These are phyloP conservation scores for Ornithoptera alexandrae DNA, from an alignment of 2,888 invertebrate species.

Conservation along the genomic window DNA sequence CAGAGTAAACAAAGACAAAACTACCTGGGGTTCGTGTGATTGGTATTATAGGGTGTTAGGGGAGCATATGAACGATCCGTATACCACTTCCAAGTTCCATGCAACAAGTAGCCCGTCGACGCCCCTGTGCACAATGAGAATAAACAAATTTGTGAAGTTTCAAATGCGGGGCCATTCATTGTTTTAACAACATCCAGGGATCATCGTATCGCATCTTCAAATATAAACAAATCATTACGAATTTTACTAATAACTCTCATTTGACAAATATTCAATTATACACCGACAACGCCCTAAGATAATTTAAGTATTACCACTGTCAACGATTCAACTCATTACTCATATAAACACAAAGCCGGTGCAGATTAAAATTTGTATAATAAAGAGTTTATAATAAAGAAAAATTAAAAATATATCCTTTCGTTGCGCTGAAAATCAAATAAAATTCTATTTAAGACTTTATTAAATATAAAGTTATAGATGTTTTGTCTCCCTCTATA, in stretches of 20 bases:
- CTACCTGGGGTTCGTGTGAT: constrained; percentile 22
- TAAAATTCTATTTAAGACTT: background rate
- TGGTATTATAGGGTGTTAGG: constrained; percentile 6
- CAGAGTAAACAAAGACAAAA: constrained; percentile 22
- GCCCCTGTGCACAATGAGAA: background rate
- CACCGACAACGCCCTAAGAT: background rate
- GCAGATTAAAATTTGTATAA: background rate
- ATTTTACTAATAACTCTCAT: background rate
- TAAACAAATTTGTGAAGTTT: background rate
- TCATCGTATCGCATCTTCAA: background rate
- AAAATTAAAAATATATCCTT: too few relatives aligned
- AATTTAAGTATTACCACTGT: background rate
- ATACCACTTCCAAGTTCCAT: constrained; percentile 1
- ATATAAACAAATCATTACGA: background rate
- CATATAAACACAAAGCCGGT: background rate
- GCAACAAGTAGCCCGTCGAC: constrained; percentile 19
- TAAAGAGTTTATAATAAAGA: background rate
- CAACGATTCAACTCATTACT: background rate
- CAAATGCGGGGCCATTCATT: background rate
- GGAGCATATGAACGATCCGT: constrained; percentile 4
- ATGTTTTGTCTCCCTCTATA: background rate
- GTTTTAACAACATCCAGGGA: background rate
- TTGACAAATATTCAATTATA: background rate
- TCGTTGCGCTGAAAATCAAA: background rate
- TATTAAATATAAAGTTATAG: background rate